A percentile compares a stretch with the other conserved stretches of the same genome.
These are phyloP conservation scores for Eretmochelys imbricata DNA, from an alignment of 2,113 vertebrate species.

Conservation along the genomic window DNA sequence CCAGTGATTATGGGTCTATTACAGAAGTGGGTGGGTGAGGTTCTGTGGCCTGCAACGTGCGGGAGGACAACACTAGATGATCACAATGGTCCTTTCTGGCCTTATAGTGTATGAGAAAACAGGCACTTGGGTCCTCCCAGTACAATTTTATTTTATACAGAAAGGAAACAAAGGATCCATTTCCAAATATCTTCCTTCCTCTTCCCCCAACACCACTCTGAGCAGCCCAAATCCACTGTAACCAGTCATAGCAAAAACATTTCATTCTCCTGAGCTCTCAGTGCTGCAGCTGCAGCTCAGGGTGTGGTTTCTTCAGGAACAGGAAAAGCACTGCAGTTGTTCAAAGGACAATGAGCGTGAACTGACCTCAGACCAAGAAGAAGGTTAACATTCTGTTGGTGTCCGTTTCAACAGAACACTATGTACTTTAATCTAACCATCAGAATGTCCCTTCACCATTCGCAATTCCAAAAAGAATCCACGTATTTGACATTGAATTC, in stretches of 20 bases:
- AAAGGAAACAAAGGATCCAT: background rate
- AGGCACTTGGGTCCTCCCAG: background rate
- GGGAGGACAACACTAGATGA: background rate
- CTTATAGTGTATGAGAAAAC: background rate
- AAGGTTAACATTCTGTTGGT: slow-evolving; percentile 14
- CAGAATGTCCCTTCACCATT: background rate
- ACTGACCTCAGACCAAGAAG: slow-evolving; percentile 15
- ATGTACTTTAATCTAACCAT: background rate
- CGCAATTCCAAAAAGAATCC: slow-evolving; percentile 4
- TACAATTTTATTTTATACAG: background rate
- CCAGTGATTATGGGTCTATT: background rate
- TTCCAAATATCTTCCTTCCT: background rate
- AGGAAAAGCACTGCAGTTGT: slow-evolving; percentile 41
- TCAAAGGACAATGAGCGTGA: slow-evolving; percentile 33
- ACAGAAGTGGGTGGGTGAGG: background rate
- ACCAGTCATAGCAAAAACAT: slow-evolving; percentile 5
- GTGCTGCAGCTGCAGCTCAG: background rate
- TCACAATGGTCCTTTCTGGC: background rate
- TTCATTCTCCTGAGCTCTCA: slow-evolving; percentile 33
- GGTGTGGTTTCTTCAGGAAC: slow-evolving; percentile 65
- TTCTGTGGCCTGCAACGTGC: background rate
- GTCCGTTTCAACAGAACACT: slow-evolving; percentile 9
- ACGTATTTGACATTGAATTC: background rate
- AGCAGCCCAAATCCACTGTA: background rate
- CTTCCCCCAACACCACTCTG: background rate